Evolutionary conservation across 2,888 invertebrate genomes (phyloP), one percentile per base, ranked within the genome.

Genomic region (Pyralis farinalis): DNA sequence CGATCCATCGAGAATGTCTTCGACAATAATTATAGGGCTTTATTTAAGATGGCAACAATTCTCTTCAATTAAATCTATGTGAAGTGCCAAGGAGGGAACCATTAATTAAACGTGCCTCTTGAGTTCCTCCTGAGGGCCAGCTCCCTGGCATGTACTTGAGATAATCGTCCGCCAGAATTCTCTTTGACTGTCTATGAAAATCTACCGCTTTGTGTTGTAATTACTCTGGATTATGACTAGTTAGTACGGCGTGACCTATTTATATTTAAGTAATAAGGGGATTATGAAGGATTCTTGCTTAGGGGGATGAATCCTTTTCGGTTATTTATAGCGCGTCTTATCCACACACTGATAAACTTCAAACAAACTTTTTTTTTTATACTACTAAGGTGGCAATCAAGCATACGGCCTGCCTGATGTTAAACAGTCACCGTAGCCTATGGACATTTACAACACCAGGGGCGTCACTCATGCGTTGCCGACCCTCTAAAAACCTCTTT

Each of bases 81-180:
- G 55, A 58, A 59, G 56, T 51, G 48, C 46, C 51, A 44, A 42
- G 34, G 55, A 69, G 65, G 65, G 69, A 63, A 62, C 56, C 76
- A 71, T 79, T 83, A 82, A 82, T 81, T 82, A 83, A 78, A 76
- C 61, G 58, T 55, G 63, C 63, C 63, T 53, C 67, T 72, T 62
- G 60, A 70, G 37, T 49, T 55, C 53, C 54, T 55, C 53, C 61
- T 52, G 52, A 63, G 63, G 62, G 46, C 54, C 50, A 49, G 55
- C 59, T 12, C 67, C 58, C 65, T 62, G 51, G 56, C 57, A 38
- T 57, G 49, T 70, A 62, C 80, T 80, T 55, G 63, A 73, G 69
- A 79, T 83, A 82, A 85, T 82, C 79, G 74, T 59, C 58, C 72
- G 65, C 65, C 66, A 67, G 74, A 78, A 80, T 76, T 73, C 75